Conservation (phyloP, 1,140 invertebrate genomes). For the Capitella teleta region DNA sequence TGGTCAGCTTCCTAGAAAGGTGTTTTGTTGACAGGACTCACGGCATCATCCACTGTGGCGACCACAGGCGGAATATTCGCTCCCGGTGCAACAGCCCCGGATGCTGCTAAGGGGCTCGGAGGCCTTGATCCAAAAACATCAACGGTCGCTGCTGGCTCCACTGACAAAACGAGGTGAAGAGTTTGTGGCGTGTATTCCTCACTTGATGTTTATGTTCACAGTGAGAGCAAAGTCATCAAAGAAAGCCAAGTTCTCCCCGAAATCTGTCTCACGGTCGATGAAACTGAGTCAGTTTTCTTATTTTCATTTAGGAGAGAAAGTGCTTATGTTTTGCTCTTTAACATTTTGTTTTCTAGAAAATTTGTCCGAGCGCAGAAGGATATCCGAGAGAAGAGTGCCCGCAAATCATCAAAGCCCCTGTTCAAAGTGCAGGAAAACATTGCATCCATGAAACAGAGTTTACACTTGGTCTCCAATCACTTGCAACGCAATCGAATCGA, state of each 20-base stretch:
- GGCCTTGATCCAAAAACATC: no score
- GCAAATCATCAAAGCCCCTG: conserved; percentile 57
- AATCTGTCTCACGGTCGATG: conserved; percentile 50
- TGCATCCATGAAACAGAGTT: conserved; percentile 52
- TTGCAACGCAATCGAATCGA: conserved; percentile 48
- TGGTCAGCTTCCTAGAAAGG: no score
- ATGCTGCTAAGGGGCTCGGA: no score
- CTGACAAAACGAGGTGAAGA: no score
- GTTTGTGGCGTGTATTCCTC: no score
- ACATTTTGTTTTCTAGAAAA: conserved; percentile 48
- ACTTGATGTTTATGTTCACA: no score
- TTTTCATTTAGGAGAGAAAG: not conserved
- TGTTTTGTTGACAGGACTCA: no score
- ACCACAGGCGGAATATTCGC: no score
- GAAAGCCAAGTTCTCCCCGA: conserved; percentile 63
- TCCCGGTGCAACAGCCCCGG: no score
- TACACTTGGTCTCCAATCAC: conserved; percentile 47
- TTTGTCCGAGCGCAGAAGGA: conserved; percentile 73
- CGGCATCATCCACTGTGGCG: no score
- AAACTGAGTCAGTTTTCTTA: conserved; percentile 47
- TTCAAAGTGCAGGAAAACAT: conserved; percentile 55
- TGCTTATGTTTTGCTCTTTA: not conserved
- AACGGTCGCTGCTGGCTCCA: no score
- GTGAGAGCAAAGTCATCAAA: conserved; percentile 53
- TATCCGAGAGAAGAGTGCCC: conserved; percentile 66